phyloP scores from a whole-genome alignment of 2,888 invertebrate genomes.

The Microplitis manilae region DNA sequence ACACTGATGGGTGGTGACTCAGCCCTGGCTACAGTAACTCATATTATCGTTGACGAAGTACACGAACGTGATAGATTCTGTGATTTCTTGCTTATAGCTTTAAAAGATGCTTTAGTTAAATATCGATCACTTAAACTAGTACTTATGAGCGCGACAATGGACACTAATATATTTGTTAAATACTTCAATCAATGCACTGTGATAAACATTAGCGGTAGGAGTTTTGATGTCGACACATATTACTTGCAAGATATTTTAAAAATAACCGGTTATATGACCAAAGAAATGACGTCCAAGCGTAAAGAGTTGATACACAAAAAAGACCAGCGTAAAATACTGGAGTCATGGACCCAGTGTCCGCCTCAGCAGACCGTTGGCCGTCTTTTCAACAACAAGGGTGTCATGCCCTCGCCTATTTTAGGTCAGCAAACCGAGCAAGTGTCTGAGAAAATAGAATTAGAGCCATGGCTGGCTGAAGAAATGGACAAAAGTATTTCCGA shows the following conservation, averaged over 20 bases:
- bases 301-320: conserved; percentile 66
- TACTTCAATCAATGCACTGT: conserved; percentile 89
- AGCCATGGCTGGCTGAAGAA: conserved; percentile 74
- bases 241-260: conserved; percentile 87
- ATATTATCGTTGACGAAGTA: conserved; percentile 93
- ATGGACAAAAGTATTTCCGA: conserved; percentile 81
- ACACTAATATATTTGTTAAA: conserved; percentile 84
- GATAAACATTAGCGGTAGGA: conserved; percentile 83
- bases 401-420: conserved; percentile 48
- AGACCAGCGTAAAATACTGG: conserved; percentile 67
- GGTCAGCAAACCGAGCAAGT: conserved; percentile 64
- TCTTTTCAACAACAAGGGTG: neutral
- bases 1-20: conserved; percentile 88
- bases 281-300: conserved; percentile 71
- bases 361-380: conserved; percentile 50
- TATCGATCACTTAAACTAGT: conserved; percentile 85
- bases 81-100: conserved; percentile 91
- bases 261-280: conserved; percentile 75
- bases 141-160: conserved; percentile 96
- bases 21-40: conserved; percentile 83
- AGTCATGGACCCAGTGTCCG: conserved; percentile 69
- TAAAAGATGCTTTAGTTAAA: conserved; percentile 82
- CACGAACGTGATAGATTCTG: conserved; percentile 95
- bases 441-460: conserved; percentile 73
- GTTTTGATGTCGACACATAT: conserved; percentile 82